These are phyloP conservation scores for Dione vanillae DNA, from an alignment of 2,888 invertebrate species.

Conservation along the genomic window DNA sequence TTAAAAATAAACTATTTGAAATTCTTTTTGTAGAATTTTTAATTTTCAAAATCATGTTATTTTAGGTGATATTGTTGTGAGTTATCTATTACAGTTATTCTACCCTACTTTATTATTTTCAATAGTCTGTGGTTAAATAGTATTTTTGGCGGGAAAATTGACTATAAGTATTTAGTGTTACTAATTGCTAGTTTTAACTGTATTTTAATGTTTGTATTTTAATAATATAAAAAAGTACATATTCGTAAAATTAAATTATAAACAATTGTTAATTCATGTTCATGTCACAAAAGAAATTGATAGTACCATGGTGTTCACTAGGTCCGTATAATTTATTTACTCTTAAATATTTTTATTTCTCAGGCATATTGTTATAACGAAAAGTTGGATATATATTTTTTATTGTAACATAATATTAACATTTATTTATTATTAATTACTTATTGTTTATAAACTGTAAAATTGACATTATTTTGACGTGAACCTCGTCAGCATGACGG, in stretches of 20 bases:
- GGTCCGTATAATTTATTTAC: conserved; percentile 48
- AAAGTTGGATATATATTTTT: background rate
- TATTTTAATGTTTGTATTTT: background rate
- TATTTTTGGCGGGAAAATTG: background rate
- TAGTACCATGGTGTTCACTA: conserved; percentile 72
- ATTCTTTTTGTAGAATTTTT: background rate
- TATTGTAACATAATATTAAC: no score
- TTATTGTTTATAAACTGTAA: conserved; percentile 7
- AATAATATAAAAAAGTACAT: background rate
- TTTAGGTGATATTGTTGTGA: no score
- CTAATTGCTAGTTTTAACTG: background rate
- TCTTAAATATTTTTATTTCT: background rate
- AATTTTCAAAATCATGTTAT: no score
- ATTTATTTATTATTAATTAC: background rate
- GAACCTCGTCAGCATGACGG: conserved; percentile 52
- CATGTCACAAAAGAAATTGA: conserved; percentile 58
- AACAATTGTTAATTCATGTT: conserved; percentile 50
- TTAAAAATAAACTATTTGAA: background rate
- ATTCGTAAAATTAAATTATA: background rate
- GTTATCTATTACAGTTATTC: no score
- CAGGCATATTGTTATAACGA: background rate
- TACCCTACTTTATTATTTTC: background rate
- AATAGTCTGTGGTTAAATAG: background rate
- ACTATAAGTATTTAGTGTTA: background rate
- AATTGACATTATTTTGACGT: conserved; percentile 19